phyloP scores from a whole-genome alignment of 2,797 vertebrate species.

The Epinephelus coioides region DNA sequence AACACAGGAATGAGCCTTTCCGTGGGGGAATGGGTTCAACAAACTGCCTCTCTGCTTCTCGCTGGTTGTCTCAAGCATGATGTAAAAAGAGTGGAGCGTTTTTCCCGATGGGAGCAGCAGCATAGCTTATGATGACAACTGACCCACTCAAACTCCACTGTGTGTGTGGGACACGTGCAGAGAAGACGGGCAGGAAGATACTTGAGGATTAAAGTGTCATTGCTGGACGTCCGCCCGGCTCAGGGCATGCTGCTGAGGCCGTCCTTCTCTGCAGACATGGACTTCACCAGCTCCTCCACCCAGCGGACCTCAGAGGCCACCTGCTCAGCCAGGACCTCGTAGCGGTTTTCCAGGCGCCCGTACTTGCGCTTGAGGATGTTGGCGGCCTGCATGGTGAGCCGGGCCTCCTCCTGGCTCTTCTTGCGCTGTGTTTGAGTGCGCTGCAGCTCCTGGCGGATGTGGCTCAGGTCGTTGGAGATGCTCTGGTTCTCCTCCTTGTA shows the following conservation, averaged over 20 bases:
- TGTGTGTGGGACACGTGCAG: slow-evolving; percentile 8
- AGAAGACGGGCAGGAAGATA: slow-evolving; percentile 49
- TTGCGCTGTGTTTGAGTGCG: slow-evolving; percentile 90
- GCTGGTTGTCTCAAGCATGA: slow-evolving; percentile 44
- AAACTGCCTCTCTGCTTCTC: slow-evolving; percentile 41
- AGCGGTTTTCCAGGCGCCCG: slow-evolving; percentile 93
- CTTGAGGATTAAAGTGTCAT: slow-evolving; percentile 47
- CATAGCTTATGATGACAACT: slow-evolving; percentile 64
- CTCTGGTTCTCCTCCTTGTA: slow-evolving; percentile 96
- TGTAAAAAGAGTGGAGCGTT: slow-evolving; percentile 21
- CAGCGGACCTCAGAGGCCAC: slow-evolving; percentile 94
- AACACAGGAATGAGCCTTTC: slow-evolving; percentile 67
- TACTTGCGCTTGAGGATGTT: slow-evolving; percentile 93
- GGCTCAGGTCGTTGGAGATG: slow-evolving; percentile 90
- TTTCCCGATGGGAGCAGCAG: slow-evolving; percentile 47
- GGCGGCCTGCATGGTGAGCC: slow-evolving; percentile 86
- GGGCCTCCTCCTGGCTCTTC: slow-evolving; percentile 93
- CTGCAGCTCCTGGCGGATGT: slow-evolving; percentile 93
- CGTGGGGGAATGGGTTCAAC: slow-evolving; percentile 43
- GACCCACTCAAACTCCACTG: slow-evolving; percentile 41
- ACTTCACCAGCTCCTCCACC: slow-evolving; percentile 94
- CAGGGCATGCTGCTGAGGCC: slow-evolving; percentile 86
- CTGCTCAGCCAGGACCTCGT: slow-evolving; percentile 93
- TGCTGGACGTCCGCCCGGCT: slow-evolving; percentile 4
- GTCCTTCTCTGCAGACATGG: slow-evolving; percentile 88